Evolutionary conservation across 2,888 invertebrate genomes (phyloP).

Genomic region (Metallyticus violacea): DNA sequence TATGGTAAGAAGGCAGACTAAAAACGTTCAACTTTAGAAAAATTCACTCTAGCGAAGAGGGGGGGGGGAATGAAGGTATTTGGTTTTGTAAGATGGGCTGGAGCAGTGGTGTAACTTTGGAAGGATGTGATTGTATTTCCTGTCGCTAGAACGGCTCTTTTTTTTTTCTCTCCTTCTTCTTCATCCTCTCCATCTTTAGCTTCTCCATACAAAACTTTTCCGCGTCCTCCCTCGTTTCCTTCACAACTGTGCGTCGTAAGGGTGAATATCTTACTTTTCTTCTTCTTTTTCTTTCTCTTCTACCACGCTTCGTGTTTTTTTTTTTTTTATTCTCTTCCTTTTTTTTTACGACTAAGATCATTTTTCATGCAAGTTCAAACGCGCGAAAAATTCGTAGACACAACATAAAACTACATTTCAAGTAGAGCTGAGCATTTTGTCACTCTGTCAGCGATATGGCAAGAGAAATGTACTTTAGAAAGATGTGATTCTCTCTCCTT

Average conservation of each 20-base stretch:
- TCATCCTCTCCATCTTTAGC: background rate
- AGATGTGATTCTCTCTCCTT: background rate
- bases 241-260: background rate
- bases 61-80: background rate
- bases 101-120: slow-evolving; percentile 1
- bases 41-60: background rate
- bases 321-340: too few relatives aligned
- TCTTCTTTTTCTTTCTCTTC: background rate
- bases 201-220: background rate
- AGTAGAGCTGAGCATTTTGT: background rate
- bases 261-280: background rate
- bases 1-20: background rate
- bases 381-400: background rate
- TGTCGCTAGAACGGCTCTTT: too few relatives aligned
- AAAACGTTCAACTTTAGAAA: background rate
- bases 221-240: background rate
- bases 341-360: background rate
- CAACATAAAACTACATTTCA: background rate
- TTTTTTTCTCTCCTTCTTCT: background rate
- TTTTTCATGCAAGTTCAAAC: background rate
- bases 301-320: background rate
- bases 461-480: background rate
- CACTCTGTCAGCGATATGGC: background rate
- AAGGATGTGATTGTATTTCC: slow-evolving; percentile 8
- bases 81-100: background rate